A percentile compares a stretch with the other conserved stretches of the same genome.
These are phyloP conservation scores for Hyperoplus immaculatus DNA, from an alignment of 2,797 vertebrate species.

Conservation along the genomic window DNA sequence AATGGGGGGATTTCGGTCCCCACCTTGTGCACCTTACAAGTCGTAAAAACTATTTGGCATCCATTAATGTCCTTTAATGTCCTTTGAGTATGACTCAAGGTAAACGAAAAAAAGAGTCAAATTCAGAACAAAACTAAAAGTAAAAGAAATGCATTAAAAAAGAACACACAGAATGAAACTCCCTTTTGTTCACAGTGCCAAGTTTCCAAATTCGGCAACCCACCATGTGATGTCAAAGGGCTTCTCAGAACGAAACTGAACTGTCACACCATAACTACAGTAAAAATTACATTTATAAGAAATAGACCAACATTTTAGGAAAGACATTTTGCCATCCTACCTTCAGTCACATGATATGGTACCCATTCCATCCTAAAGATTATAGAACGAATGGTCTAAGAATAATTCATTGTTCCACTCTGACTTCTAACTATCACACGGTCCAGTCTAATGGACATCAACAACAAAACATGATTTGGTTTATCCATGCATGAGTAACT, in stretches of 20 bases:
- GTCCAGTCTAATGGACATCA: background rate
- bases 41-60: background rate
- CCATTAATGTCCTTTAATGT: background rate
- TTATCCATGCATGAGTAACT: too few species aligned
- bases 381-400: background rate
- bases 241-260: conserved; percentile 43
- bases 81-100: background rate
- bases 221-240: background rate
- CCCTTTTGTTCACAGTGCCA: background rate
- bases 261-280: background rate
- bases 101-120: background rate
- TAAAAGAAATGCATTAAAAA: background rate
- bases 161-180: conserved; percentile 17
- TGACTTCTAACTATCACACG: background rate
- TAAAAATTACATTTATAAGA: background rate
- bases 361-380: too few species aligned
- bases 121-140: too few species aligned
- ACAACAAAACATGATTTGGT: too few species aligned
- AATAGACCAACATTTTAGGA: background rate
- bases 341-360: background rate
- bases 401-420: background rate
- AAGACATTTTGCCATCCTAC: background rate
- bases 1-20: background rate
- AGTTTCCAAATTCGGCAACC: background rate
- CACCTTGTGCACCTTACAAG: background rate